Conservation (phyloP, 2,888 invertebrate genomes). For the Drosophila melanosoma region DNA sequence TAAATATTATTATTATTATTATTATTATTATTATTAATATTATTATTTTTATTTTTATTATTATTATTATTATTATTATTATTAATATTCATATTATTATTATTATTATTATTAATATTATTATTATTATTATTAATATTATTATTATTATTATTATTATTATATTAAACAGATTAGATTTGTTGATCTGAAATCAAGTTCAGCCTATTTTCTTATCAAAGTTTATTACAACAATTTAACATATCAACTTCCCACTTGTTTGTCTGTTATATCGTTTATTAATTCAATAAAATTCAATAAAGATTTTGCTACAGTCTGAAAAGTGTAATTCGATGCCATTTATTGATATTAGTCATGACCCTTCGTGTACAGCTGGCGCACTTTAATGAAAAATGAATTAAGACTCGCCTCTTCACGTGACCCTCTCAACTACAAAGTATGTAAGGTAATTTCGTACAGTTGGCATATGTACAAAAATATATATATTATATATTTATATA, state of each 20-base stretch:
- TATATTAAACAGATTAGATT: background rate
- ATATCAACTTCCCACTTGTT: background rate
- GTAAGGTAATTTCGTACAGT: conserved; percentile 27
- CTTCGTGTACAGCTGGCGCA: conserved; percentile 9
- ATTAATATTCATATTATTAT: no score
- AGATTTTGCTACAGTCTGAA: background rate
- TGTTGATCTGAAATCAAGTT: background rate
- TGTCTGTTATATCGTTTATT: background rate
- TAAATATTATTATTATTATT: conserved; percentile 2
- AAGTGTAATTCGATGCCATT: background rate
- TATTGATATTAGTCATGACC: conserved; percentile 8
- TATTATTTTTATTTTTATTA: no score
- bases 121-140: conserved; percentile 9
- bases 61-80: conserved; percentile 7
- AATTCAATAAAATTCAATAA: background rate
- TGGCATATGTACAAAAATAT: conserved; percentile 18
- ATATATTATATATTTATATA: conserved; percentile 28
- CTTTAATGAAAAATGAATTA: conserved; percentile 25
- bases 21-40: conserved; percentile 7
- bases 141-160: conserved; percentile 11
- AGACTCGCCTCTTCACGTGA: conserved; percentile 10
- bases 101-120: conserved; percentile 8
- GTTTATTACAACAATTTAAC: background rate
- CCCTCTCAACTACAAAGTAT: conserved; percentile 24
- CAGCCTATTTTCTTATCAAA: background rate